Evolutionary conservation across 1,140 invertebrate genomes (phyloP).

Genomic region (Sycophila sp.): DNA sequence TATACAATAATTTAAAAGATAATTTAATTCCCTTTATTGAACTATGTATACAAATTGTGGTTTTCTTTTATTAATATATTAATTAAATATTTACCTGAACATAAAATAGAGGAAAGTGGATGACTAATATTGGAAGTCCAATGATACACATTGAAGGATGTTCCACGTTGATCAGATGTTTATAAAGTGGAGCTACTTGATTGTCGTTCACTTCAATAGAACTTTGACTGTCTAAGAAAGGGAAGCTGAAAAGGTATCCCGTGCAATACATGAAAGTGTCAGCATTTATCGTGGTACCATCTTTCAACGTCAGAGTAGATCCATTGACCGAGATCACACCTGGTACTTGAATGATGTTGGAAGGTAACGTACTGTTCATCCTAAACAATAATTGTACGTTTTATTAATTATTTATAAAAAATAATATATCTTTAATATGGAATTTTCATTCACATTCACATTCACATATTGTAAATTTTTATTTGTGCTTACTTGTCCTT

Average conservation of each 20-base stretch:
- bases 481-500: slow-evolving; percentile 43
- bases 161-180: slow-evolving; percentile 78
- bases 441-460: too few species aligned
- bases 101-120: slow-evolving; percentile 78
- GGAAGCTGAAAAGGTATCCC: slow-evolving; percentile 75
- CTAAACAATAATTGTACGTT: neutral
- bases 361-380: neutral
- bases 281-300: slow-evolving; percentile 35
- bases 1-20: too few species aligned
- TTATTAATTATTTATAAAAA: neutral
- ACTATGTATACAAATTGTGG: too few species aligned
- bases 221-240: slow-evolving; percentile 73
- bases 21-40: too few species aligned
- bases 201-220: slow-evolving; percentile 70
- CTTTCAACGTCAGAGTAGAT: slow-evolving; percentile 41
- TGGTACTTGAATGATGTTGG: slow-evolving; percentile 47
- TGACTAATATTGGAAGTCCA: slow-evolving; percentile 68
- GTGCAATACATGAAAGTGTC: slow-evolving; percentile 53
- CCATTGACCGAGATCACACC: slow-evolving; percentile 47
- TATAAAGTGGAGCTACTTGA: slow-evolving; percentile 77
- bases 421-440: too few species aligned
- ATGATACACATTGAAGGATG: slow-evolving; percentile 79
- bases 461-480: neutral
- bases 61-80: neutral
- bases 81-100: slow-evolving; percentile 68